phyloP scores from a whole-genome alignment of 2,888 invertebrate genomes.

The Tanytarsus gracilentus region DNA sequence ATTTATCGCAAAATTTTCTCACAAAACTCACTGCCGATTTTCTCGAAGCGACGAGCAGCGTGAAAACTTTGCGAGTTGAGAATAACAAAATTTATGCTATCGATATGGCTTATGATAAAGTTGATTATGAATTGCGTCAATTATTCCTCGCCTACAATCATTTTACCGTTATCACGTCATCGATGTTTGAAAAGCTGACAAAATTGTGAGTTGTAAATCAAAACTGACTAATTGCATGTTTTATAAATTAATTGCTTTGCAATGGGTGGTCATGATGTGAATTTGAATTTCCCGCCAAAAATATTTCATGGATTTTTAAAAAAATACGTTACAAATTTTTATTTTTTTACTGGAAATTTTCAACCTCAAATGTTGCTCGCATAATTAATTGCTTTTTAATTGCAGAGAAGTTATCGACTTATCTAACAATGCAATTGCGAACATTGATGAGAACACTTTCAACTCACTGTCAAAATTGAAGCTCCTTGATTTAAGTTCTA shows the following conservation, averaged over 20 bases:
- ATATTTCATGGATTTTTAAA: no score
- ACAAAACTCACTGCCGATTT: slow-evolving; percentile 28
- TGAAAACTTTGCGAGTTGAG: slow-evolving; percentile 20
- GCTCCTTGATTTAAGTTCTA: slow-evolving; percentile 29
- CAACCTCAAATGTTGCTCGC: not conserved
- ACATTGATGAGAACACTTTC: slow-evolving; percentile 30
- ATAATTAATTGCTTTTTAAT: not conserved
- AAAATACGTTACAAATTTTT: no score
- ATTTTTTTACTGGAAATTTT: not conserved
- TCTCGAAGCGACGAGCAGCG: slow-evolving; percentile 2
- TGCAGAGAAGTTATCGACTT: slow-evolving; percentile 29
- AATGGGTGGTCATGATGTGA: not conserved
- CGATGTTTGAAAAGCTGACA: slow-evolving; percentile 29
- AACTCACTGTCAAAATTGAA: slow-evolving; percentile 11
- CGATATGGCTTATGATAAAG: not conserved
- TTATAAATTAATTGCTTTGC: not conserved
- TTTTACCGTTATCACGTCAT: slow-evolving; percentile 20
- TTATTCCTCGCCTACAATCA: slow-evolving; percentile 29
- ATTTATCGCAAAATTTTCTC: slow-evolving; percentile 29
- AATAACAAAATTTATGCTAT: slow-evolving; percentile 28
- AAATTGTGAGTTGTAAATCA: slow-evolving; percentile 16
- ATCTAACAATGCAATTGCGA: slow-evolving; percentile 25
- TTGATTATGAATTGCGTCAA: slow-evolving; percentile 8
- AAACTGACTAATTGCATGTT: not conserved
- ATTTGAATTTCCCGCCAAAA: no score